phyloP scores from a whole-genome alignment of 2,113 vertebrate species.

The Austrofundulus limnaeus region DNA sequence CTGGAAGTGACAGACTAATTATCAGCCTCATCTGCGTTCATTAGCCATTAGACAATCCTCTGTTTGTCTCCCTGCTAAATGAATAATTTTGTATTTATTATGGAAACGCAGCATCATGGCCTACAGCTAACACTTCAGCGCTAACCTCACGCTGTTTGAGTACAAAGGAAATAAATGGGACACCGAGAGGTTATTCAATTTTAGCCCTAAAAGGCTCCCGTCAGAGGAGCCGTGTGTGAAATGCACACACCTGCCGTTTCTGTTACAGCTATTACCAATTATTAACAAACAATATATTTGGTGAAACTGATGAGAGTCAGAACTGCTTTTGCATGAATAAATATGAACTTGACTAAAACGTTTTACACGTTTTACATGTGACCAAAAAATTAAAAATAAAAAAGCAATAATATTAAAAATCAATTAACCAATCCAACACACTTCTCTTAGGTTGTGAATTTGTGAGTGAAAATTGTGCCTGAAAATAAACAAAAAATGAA shows the following conservation, averaged over 20 bases:
- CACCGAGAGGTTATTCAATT: conserved; percentile 83
- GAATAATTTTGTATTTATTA: conserved; percentile 87
- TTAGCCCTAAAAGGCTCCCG: conserved; percentile 70
- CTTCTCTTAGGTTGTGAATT: no score
- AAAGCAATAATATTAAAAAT: no score
- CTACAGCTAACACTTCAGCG: conserved; percentile 77
- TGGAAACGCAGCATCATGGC: conserved; percentile 81
- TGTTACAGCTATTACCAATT: conserved; percentile 32
- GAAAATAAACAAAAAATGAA: not conserved
- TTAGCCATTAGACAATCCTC: conserved; percentile 84
- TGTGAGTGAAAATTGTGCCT: no score
- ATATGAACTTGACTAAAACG: not conserved
- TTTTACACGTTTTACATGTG: no score
- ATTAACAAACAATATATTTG: conserved; percentile 1
- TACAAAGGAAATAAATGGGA: conserved; percentile 82
- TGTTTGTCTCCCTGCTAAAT: conserved; percentile 83
- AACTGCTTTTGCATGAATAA: not conserved
- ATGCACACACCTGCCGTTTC: conserved; percentile 76
- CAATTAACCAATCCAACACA: no score
- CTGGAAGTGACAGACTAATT: conserved; percentile 85
- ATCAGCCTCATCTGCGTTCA: conserved; percentile 80
- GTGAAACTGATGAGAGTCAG: no score
- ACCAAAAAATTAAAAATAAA: no score
- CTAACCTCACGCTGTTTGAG: conserved; percentile 78
- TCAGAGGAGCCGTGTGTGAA: conserved; percentile 68